phyloP scores from a whole-genome alignment of 1,140 invertebrate genomes.

The Carposina sasakii region DNA sequence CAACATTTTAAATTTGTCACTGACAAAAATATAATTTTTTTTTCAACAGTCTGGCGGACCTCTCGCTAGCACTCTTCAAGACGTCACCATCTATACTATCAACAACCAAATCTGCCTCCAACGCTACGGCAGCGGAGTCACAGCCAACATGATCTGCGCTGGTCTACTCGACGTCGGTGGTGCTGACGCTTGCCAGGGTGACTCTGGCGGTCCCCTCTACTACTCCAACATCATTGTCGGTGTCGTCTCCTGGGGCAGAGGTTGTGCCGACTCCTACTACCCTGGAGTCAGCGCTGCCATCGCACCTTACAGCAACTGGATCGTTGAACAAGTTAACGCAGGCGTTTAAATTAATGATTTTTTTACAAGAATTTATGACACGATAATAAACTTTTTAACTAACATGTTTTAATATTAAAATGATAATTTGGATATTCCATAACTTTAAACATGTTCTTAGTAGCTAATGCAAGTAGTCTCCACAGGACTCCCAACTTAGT shows the following conservation, averaged over 20 bases:
- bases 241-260: slow-evolving; percentile 70
- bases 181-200: slow-evolving; percentile 78
- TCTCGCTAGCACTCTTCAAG: slow-evolving; percentile 19
- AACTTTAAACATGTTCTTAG: too few species aligned
- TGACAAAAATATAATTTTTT: not conserved
- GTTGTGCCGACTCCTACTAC: slow-evolving; percentile 64
- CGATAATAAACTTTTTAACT: too few species aligned
- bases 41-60: slow-evolving; percentile 26
- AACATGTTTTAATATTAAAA: too few species aligned
- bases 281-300: slow-evolving; percentile 75
- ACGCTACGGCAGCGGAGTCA: slow-evolving; percentile 27
- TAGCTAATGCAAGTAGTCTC: too few species aligned
- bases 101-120: slow-evolving; percentile 30
- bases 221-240: slow-evolving; percentile 50
- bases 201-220: slow-evolving; percentile 78
- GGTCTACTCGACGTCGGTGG: slow-evolving; percentile 32
- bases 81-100: slow-evolving; percentile 28
- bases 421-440: too few species aligned
- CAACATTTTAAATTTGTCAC: not conserved
- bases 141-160: slow-evolving; percentile 45
- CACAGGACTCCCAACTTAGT: too few species aligned
- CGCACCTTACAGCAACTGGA: slow-evolving; percentile 50
- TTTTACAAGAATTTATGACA: too few species aligned
- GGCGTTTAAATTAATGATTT: too few species aligned
- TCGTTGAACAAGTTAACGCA: too few species aligned